Evolutionary conservation across 2,888 invertebrate species (phyloP).

Genomic region (Fragum fragum): DNA sequence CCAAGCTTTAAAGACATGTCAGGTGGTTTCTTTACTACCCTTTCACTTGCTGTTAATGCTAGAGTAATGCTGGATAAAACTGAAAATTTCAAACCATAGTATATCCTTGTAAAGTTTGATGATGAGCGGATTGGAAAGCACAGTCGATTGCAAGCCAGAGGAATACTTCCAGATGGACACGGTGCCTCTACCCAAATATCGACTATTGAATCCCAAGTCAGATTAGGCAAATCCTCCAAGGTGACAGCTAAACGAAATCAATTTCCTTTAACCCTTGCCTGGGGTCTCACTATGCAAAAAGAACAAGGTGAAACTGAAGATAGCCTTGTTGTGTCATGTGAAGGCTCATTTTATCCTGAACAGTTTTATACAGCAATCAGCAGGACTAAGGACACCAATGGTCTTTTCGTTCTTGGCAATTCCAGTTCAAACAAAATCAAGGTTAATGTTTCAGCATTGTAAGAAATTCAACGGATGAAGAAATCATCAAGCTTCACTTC

Average conservation of each 20-base stretch:
- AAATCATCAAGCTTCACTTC: neutral
- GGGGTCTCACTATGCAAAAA: conserved; percentile 55
- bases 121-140: conserved; percentile 48
- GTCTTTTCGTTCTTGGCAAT: conserved; percentile 34
- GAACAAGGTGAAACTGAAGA: conserved; percentile 55
- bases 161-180: neutral
- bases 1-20: conserved; percentile 1
- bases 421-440: conserved; percentile 26
- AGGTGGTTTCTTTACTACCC: conserved; percentile 2
- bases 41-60: conserved; percentile 14
- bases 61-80: neutral
- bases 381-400: conserved; percentile 33
- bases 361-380: conserved; percentile 50
- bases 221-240: conserved; percentile 24
- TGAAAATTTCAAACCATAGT: conserved; percentile 43
- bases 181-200: conserved; percentile 33
- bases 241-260: conserved; percentile 41
- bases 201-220: conserved; percentile 16
- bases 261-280: conserved; percentile 46
- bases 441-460: conserved; percentile 31
- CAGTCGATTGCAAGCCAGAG: neutral
- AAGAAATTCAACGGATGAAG: neutral
- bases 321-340: conserved; percentile 34
- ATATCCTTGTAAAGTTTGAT: conserved; percentile 57
- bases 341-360: conserved; percentile 29